These are phyloP conservation scores for Pyrocephalus nanus DNA, from an alignment of 2,797 vertebrate genomes.

Conservation along the genomic window DNA sequence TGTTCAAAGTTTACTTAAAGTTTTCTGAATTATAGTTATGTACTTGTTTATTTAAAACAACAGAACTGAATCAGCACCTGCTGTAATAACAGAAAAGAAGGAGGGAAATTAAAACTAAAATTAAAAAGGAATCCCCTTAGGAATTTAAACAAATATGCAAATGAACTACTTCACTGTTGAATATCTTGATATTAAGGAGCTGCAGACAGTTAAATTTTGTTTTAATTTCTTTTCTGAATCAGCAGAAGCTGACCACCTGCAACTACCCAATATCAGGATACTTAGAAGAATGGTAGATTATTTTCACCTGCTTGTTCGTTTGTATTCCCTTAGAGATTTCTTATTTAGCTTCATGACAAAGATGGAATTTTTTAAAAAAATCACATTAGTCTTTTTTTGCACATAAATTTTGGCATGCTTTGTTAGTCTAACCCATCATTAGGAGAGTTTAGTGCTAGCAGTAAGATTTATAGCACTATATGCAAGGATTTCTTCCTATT, in stretches of 20 bases:
- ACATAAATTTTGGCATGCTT: constrained; percentile 8
- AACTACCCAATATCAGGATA: background rate
- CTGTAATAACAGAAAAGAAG: background rate
- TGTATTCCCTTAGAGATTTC: background rate
- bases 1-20: background rate
- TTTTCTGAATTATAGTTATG: background rate
- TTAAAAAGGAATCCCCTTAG: accelerated
- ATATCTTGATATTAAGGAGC: background rate
- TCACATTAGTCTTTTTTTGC: constrained; percentile 10
- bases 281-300: background rate
- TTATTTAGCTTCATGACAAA: background rate
- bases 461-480: constrained; percentile 45
- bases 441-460: constrained; percentile 3
- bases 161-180: background rate
- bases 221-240: background rate
- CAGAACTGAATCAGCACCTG: background rate
- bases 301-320: background rate
- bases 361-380: background rate
- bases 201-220: background rate
- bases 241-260: background rate
- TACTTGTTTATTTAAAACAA: background rate
- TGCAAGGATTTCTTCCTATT: constrained; percentile 20
- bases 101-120: background rate
- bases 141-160: background rate
- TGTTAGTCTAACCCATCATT: background rate